Percentiles rank a stretch among this genome's conserved stretches.
Conservation (phyloP, 2,888 invertebrate species). For the Apodemia mormo region DNA sequence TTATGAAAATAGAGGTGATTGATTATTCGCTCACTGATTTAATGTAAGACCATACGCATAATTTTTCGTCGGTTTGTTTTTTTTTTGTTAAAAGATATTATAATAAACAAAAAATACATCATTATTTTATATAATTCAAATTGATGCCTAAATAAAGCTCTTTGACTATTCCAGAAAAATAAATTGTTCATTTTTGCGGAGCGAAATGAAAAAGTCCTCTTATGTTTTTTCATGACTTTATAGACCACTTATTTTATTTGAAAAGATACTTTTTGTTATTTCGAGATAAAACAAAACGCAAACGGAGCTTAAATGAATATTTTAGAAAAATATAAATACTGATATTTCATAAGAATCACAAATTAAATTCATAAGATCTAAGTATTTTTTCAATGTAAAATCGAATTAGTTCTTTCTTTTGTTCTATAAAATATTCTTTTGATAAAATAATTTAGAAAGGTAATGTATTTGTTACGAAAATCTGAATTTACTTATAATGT, state of each 20-base stretch:
- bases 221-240: constrained; percentile 4
- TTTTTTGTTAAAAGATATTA: too few species aligned
- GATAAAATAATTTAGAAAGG: neutral
- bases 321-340: neutral
- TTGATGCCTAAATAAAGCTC: too few species aligned
- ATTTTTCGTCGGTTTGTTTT: too few species aligned
- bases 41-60: too few species aligned
- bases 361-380: neutral
- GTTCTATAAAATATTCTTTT: neutral
- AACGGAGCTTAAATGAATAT: neutral
- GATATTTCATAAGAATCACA: neutral
- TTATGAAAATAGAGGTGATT: too few species aligned
- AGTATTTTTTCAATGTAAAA: neutral
- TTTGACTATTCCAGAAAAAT: neutral
- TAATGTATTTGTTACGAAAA: too few species aligned
- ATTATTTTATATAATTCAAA: too few species aligned
- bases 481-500: too few species aligned
- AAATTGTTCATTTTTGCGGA: constrained; percentile 4
- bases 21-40: too few species aligned
- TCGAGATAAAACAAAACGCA: neutral
- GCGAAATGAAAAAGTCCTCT: constrained; percentile 12
- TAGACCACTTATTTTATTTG: constrained; percentile 13
- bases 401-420: neutral
- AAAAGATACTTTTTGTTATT: neutral
- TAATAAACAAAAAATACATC: too few species aligned